Conservation (phyloP, 2,797 vertebrate genomes). For the Acanthornis magna region DNA sequence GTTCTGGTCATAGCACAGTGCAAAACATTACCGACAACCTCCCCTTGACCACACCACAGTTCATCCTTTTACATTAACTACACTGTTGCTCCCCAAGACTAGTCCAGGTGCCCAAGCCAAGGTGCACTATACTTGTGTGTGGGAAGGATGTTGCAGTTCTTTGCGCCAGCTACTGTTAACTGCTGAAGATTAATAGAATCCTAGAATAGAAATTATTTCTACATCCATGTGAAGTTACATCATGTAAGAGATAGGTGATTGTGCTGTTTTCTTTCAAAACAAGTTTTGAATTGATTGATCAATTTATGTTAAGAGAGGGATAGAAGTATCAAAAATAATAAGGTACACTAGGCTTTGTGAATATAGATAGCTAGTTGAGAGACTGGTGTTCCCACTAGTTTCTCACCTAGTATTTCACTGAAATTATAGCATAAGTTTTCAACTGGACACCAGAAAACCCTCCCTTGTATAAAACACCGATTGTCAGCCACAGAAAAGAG, state of each 20-base stretch:
- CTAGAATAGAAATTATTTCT: background rate
- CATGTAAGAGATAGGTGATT: background rate
- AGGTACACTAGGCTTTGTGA: background rate
- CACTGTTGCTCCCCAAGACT: background rate
- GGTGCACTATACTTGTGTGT: fast-evolving
- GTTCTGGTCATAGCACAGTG: background rate
- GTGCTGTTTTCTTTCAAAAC: background rate
- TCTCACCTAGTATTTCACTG: background rate
- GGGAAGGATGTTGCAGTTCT: background rate
- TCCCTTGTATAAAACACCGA: no score
- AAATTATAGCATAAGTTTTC: background rate
- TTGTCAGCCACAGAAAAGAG: background rate
- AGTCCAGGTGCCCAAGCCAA: background rate
- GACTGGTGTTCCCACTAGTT: background rate
- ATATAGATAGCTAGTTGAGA: background rate
- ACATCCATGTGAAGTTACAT: background rate
- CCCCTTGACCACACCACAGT: no score
- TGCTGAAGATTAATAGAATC: background rate
- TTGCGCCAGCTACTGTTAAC: background rate
- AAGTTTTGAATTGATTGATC: background rate
- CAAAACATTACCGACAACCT: background rate
- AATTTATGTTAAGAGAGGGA: background rate
- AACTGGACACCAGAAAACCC: background rate
- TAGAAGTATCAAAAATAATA: background rate
- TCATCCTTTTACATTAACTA: background rate